Conservation (phyloP, 2,797 vertebrate species). For the Iguana delicatissima region DNA sequence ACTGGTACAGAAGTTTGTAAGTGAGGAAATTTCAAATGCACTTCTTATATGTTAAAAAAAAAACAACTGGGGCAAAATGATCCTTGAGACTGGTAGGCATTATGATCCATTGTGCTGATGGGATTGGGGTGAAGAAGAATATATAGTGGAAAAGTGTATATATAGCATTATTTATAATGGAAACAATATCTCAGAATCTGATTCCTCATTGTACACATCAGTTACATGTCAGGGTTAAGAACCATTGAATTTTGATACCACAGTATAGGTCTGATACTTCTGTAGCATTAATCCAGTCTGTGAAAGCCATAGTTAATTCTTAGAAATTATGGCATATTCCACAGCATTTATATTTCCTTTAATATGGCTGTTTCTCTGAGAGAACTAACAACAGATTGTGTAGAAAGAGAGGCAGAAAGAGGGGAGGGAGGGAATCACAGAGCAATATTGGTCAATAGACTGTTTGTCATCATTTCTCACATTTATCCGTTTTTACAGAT, state of each 20-base stretch:
- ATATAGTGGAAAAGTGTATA: slow-evolving; percentile 12
- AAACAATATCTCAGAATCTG: slow-evolving; percentile 40
- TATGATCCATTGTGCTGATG: neutral
- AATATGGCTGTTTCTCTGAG: no score
- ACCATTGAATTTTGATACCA: neutral
- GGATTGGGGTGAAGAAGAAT: slow-evolving; percentile 26
- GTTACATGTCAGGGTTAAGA: slow-evolving; percentile 44
- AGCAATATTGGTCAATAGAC: no score
- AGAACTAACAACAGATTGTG: no score
- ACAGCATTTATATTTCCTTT: neutral
- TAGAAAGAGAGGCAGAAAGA: neutral
- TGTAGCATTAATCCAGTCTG: slow-evolving; percentile 31
- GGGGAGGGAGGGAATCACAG: neutral
- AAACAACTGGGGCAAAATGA: slow-evolving; percentile 42
- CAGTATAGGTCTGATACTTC: slow-evolving; percentile 31
- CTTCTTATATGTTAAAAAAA: slow-evolving; percentile 27
- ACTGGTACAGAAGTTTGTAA: neutral
- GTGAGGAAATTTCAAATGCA: neutral
- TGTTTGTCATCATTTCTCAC: neutral
- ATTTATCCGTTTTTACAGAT: neutral
- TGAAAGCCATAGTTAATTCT: slow-evolving; percentile 15
- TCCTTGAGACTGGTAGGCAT: slow-evolving; percentile 38
- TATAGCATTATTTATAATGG: slow-evolving; percentile 21
- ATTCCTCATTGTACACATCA: slow-evolving; percentile 5
- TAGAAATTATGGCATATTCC: neutral